These are phyloP conservation scores for Agonopterix heracliana DNA, from an alignment of 2,888 invertebrate species.

Conservation along the genomic window DNA sequence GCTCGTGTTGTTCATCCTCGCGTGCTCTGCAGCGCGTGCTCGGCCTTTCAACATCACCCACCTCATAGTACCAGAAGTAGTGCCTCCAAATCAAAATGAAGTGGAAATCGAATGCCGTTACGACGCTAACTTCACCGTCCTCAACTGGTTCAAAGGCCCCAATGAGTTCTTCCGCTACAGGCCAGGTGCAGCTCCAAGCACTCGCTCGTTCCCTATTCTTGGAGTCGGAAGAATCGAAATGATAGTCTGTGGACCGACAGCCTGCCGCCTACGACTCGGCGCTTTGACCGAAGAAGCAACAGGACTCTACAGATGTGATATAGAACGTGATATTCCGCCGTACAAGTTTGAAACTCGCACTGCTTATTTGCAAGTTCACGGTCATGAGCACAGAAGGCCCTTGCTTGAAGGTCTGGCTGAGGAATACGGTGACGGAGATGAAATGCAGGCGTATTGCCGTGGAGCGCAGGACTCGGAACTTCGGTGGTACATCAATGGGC, in stretches of 20 bases:
- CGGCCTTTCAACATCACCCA: slow-evolving; percentile 55
- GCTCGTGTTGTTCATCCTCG: slow-evolving; percentile 29
- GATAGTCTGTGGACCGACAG: slow-evolving; percentile 51
- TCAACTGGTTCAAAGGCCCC: slow-evolving; percentile 63
- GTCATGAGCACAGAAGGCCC: slow-evolving; percentile 45
- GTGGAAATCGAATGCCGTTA: slow-evolving; percentile 62
- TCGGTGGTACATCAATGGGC: slow-evolving; percentile 61
- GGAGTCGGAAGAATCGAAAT: slow-evolving; percentile 57
- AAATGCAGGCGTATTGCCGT: slow-evolving; percentile 55
- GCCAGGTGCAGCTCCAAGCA: slow-evolving; percentile 55
- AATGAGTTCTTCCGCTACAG: slow-evolving; percentile 63
- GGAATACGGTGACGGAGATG: slow-evolving; percentile 51
- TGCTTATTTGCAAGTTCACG: slow-evolving; percentile 54
- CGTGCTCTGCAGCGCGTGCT: slow-evolving; percentile 24
- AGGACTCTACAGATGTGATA: slow-evolving; percentile 60
- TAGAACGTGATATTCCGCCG: slow-evolving; percentile 56
- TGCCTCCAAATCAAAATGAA: slow-evolving; percentile 42
- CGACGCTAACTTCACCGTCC: slow-evolving; percentile 62
- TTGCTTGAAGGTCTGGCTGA: slow-evolving; percentile 49
- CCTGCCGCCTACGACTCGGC: slow-evolving; percentile 50
- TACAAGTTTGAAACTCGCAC: slow-evolving; percentile 50
- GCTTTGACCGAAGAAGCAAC: slow-evolving; percentile 54
- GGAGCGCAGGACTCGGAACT: slow-evolving; percentile 48
- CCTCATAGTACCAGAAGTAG: slow-evolving; percentile 46
- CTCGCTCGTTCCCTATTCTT: slow-evolving; percentile 47